Conservation (phyloP, 2,113 vertebrate species). For the Scytalopus superciliaris region DNA sequence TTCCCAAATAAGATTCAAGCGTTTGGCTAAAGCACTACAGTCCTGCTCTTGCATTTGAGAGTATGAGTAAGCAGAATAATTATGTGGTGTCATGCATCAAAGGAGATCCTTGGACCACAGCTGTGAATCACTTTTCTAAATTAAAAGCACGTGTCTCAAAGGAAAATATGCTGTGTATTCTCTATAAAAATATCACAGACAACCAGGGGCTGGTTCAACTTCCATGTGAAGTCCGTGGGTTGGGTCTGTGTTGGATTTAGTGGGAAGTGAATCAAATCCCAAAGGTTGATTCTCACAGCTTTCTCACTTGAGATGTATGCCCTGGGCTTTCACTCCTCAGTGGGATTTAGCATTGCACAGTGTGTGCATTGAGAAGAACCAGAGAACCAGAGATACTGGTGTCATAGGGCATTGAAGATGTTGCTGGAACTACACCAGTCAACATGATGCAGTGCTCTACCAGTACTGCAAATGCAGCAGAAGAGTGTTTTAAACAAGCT, state of each 20-base stretch:
- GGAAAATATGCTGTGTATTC: background rate
- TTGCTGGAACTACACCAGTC: background rate
- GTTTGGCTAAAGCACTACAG: background rate
- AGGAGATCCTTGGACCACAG: background rate
- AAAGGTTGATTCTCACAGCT: background rate
- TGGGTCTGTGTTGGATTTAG: background rate
- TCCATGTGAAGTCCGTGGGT: background rate
- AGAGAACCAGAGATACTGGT: constrained; percentile 1
- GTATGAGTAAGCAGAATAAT: background rate
- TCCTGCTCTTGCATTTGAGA: background rate
- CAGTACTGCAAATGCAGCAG: background rate
- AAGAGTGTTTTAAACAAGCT: background rate
- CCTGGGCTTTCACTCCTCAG: background rate
- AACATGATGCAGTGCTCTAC: background rate
- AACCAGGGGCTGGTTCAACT: background rate
- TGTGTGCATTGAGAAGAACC: background rate
- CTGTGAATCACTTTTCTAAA: constrained; percentile 37
- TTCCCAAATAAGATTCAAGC: background rate
- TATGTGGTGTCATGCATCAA: background rate
- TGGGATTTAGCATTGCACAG: background rate
- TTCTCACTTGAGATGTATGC: background rate
- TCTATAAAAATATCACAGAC: background rate
- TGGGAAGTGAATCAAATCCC: background rate
- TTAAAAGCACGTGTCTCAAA: background rate
- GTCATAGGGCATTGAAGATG: background rate